These are phyloP conservation scores for Euphydryas editha DNA, from an alignment of 2,888 invertebrate species.

Conservation along the genomic window DNA sequence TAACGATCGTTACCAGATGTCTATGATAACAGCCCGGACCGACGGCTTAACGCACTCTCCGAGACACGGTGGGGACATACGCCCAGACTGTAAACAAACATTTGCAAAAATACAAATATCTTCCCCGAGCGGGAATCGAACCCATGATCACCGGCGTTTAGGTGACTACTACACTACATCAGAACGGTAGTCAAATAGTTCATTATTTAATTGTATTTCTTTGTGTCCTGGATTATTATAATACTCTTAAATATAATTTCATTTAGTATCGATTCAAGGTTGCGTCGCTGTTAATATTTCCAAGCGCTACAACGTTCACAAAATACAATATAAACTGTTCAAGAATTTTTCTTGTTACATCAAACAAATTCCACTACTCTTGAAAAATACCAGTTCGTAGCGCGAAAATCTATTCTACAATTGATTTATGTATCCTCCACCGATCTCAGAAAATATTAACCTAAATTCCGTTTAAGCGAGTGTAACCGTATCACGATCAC, in stretches of 20 bases:
- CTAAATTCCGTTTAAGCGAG: conserved; percentile 14
- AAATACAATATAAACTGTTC: neutral
- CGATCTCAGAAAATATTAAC: conserved; percentile 27
- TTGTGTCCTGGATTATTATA: too few relatives aligned
- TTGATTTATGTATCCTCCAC: conserved; percentile 29
- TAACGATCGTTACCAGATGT: too few relatives aligned
- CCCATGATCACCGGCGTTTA: too few relatives aligned
- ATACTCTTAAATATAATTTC: neutral
- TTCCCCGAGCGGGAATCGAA: too few relatives aligned
- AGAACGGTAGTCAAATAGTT: too few relatives aligned
- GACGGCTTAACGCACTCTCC: too few relatives aligned
- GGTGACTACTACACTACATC: too few relatives aligned
- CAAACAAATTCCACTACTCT: conserved; percentile 11
- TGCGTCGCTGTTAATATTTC: neutral
- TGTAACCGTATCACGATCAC: conserved; percentile 17
- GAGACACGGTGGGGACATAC: too few relatives aligned
- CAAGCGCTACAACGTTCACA: neutral
- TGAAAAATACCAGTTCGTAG: conserved; percentile 22
- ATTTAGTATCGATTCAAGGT: neutral
- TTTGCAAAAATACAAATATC: too few relatives aligned
- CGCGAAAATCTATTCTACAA: conserved; percentile 20
- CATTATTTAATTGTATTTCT: too few relatives aligned
- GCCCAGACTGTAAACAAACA: too few relatives aligned
- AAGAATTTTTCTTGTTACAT: conserved; percentile 6
- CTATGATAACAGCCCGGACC: too few relatives aligned